Base-by-base conservation (phyloP, 2,888 invertebrate genomes). In the Zhuqinia jingwanae region DNA sequence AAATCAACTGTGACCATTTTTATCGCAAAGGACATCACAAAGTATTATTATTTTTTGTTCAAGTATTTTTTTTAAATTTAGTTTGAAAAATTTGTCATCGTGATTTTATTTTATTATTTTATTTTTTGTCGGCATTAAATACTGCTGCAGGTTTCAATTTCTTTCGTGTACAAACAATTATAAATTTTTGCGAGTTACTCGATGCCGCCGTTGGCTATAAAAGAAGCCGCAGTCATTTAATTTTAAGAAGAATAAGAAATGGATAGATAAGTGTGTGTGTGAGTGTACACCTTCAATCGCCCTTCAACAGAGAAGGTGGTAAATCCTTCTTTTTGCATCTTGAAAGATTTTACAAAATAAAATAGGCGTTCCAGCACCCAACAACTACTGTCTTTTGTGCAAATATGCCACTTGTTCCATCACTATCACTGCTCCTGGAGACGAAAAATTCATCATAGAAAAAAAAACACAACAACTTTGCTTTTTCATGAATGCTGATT, bases 311-410 rank as follows among this genome's bases (percentile, higher is more conserved):
- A 36, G 5, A 36, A 36, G 8, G 36, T 36, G 36, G 36, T 36
- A 36, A 36, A 36, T 36, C 36, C 36, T 36, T 36, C 36, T 6
- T 36, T 50, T 50, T 17, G 15, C 10, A n/a, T 50, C 3, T 50
- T 50, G 50, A 50, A 50, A 27, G 27, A 63, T 20, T 15, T 2
- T 6, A 8, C 11, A 30, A 53, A 36, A 15, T 27, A 77, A 77
- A 77, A 58, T 77, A 77, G 76, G 76, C 76, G 78, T 78, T 78
- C 78, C 78, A 78, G 78, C 22, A 47, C 27, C 78, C 78, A 63
- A n/a, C n/a, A n/a, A n/a, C n/a, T 36, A 8, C 36, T n/a, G n/a
- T 36, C 8, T 36, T 36, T 36, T 63, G 60, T 60, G 22, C 36
- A 36, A 36, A n/a, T n/a, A n/a, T n/a, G n/a, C n/a, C n/a, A 77